A percentile compares a stretch with the other conserved stretches of the same genome.
phyloP scores from a whole-genome alignment of 2,797 vertebrate genomes.

The Malurus splendens region DNA sequence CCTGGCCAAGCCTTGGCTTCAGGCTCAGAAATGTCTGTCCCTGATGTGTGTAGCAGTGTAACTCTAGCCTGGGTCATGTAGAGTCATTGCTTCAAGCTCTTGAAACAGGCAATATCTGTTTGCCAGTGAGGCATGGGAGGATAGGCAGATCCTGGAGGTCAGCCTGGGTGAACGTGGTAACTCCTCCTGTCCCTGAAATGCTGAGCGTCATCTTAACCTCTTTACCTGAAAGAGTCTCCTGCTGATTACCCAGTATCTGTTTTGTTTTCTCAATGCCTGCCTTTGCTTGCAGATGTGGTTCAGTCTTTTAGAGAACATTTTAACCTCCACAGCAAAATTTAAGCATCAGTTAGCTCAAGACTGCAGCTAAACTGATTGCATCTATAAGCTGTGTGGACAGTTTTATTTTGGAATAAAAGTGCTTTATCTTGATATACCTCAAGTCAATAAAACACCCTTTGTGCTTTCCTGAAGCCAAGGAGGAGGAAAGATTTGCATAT shows the following conservation, averaged over 20 bases:
- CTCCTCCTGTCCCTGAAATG: not conserved
- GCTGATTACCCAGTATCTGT: not conserved
- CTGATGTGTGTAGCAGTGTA: not conserved
- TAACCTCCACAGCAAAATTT: constrained; percentile 31
- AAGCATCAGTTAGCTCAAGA: constrained; percentile 34
- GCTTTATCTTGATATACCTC: constrained; percentile 53
- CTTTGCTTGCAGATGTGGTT: constrained; percentile 9
- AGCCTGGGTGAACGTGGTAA: not conserved
- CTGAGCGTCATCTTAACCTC: not conserved
- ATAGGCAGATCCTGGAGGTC: not conserved
- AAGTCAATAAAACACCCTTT: constrained; percentile 40
- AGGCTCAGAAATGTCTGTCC: not conserved
- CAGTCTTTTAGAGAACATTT: not conserved
- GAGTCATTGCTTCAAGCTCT: not conserved
- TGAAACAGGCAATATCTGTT: not conserved
- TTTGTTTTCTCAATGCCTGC: not conserved
- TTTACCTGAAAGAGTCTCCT: not conserved
- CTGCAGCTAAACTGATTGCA: constrained; percentile 30
- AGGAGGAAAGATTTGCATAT: constrained; percentile 46
- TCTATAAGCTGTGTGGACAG: constrained; percentile 40
- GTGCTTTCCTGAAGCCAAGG: constrained; percentile 8
- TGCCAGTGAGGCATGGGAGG: not conserved
- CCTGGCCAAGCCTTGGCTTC: not conserved
- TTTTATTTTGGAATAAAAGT: constrained; percentile 50
- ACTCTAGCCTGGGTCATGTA: not conserved